Evolutionary conservation across 2,113 vertebrate genomes (phyloP).

Genomic region (Zosterops lateralis): DNA sequence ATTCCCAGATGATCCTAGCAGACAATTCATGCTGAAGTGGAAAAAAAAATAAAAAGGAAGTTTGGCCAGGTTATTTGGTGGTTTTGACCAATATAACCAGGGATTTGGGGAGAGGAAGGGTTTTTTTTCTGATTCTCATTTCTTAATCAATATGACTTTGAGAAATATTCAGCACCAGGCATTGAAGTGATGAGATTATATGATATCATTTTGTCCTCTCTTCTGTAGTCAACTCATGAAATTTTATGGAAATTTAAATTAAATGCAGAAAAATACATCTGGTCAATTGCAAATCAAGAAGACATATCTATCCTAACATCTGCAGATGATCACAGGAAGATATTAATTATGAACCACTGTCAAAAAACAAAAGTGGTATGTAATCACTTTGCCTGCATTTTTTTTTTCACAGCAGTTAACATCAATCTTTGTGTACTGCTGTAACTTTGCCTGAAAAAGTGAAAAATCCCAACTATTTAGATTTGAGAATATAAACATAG

Average conservation of each 20-base stretch:
- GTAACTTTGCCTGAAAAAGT: background rate
- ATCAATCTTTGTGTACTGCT: background rate
- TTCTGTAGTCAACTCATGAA: background rate
- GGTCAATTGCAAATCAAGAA: background rate
- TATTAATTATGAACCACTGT: background rate
- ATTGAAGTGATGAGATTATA: background rate
- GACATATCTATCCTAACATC: background rate
- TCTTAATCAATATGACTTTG: background rate
- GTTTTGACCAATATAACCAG: background rate
- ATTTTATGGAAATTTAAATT: background rate
- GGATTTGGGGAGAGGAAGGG: rapidly evolving
- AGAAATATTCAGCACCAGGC: background rate
- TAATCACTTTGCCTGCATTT: background rate
- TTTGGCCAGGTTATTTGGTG: background rate
- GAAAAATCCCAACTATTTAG: background rate
- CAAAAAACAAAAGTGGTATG: background rate
- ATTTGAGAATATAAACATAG: background rate
- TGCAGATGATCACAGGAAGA: background rate
- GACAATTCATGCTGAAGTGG: background rate
- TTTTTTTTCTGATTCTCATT: background rate
- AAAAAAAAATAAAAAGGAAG: background rate
- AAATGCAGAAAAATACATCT: background rate
- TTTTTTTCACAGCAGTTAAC: background rate
- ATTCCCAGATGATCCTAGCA: background rate
- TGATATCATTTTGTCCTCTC: background rate